Percentiles rank a stretch among this genome's conserved stretches.
Conservation (phyloP, 2,113 vertebrate genomes). For the Zosterops borbonicus region DNA sequence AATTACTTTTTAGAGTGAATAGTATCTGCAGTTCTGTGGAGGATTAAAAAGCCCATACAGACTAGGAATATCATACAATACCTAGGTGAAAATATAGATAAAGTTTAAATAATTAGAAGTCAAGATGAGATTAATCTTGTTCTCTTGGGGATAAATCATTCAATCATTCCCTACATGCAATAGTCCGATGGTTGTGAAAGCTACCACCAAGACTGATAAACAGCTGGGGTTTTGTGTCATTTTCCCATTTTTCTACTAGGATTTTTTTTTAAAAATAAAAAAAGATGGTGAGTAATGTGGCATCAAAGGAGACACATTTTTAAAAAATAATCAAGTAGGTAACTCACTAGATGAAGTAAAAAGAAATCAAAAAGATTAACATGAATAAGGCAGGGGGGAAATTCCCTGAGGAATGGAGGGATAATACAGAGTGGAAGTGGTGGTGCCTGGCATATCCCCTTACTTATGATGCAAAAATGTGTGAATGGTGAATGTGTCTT, state of each 20-base stretch:
- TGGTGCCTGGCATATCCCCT: background rate
- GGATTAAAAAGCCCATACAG: background rate
- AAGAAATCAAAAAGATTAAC: background rate
- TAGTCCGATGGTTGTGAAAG: rapidly evolving
- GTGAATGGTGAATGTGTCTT: background rate
- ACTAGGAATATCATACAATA: background rate
- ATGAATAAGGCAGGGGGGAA: background rate
- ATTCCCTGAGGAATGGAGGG: background rate
- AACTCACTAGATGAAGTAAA: background rate
- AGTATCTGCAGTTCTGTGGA: background rate
- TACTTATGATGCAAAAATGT: background rate
- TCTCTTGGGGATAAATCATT: background rate
- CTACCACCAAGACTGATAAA: background rate
- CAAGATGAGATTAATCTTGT: background rate
- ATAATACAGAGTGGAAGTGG: too few relatives aligned
- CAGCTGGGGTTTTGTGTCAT: rapidly evolving
- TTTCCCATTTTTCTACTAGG: background rate
- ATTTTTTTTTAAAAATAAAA: background rate
- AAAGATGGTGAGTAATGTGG: rapidly evolving
- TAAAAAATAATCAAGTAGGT: background rate
- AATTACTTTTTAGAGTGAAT: background rate
- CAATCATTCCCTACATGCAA: background rate
- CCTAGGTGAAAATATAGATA: background rate
- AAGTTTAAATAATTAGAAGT: background rate
- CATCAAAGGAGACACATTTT: background rate